Percentiles rank a stretch among this genome's conserved stretches.
Evolutionary conservation across 2,113 vertebrate species (phyloP).

Genomic region (Cromileptes altivelis): DNA sequence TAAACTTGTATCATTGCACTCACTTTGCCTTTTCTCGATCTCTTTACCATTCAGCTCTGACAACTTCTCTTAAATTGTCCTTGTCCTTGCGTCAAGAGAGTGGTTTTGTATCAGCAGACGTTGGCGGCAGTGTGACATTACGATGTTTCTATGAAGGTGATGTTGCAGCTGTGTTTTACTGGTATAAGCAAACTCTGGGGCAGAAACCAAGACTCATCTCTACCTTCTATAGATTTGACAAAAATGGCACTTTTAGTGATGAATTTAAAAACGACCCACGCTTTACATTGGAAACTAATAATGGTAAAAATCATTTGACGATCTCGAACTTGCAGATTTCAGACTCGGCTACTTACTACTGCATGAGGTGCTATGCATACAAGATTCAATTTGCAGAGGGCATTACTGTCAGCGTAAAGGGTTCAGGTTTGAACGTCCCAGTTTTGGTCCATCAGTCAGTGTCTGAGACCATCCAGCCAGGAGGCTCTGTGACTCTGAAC

Average conservation of each 20-base stretch:
- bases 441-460: background rate
- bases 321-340: constrained; percentile 41
- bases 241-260: constrained; percentile 1
- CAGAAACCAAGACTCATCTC: constrained; percentile 41
- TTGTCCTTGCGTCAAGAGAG: background rate
- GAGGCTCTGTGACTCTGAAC: constrained; percentile 64
- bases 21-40: background rate
- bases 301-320: constrained; percentile 35
- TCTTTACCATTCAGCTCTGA: constrained; percentile 11
- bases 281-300: background rate
- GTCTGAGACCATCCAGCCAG: constrained; percentile 43
- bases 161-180: background rate
- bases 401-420: constrained; percentile 24
- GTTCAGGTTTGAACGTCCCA: background rate
- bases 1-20: background rate
- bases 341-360: constrained; percentile 75
- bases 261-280: constrained; percentile 48
- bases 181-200: constrained; percentile 60
- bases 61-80: background rate
- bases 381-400: constrained; percentile 29
- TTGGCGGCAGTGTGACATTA: constrained; percentile 22
- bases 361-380: background rate
- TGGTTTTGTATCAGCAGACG: background rate
- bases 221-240: background rate
- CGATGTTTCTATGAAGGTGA: constrained; percentile 30